Evolutionary conservation across 2,797 vertebrate species (phyloP), one percentile per base, ranked within the genome.

Genomic region (Acanthurus tractus): DNA sequence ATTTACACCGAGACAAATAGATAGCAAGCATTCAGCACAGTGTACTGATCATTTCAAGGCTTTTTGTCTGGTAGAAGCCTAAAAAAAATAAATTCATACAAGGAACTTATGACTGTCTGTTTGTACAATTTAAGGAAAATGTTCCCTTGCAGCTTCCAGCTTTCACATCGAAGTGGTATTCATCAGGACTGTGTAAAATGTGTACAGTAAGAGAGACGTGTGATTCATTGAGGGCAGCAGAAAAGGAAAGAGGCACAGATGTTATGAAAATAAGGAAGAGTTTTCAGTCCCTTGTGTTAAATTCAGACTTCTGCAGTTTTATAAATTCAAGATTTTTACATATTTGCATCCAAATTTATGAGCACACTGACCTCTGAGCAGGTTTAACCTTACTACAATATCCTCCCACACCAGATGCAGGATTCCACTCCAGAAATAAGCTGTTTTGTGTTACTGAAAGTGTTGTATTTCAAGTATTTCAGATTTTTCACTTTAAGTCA

Each of bases 101-200:
- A 34, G 40, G 20, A 11, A 2, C 23, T 17, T 42, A 40, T 6
- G 38, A 34, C 2, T 40, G 42, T 8, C 22, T 65, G 20, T 34
- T 17, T 59, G 23, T 22, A 56, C 45, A 15, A 48, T 29, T 40
- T 13, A 22, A 49, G 20, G 11, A 72, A 42, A 67, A 29, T 2
- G 3, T 52, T 29, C 38, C 48, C 25, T 34, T 8, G 50, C 36
- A 68, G 73, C 49, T 71, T 67, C 29, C 42, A 66, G 25, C 58
- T 78, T 48, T 46, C 85, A 82, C 55, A 42, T 74, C 55, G 10
- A 65, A 70, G 81, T 40, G 61, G 81, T 64, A 84, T 91, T 90
- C 53, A 74, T 80, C 76, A 76, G 54, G 17, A 13, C 8, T 38
- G 63, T 77, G 85, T 68, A 57, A 88, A 84, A 83, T 86, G 63